Evolutionary conservation across 2,113 vertebrate species (phyloP), one percentile per base, ranked within the genome.

Genomic region (Echinops telfairi): DNA sequence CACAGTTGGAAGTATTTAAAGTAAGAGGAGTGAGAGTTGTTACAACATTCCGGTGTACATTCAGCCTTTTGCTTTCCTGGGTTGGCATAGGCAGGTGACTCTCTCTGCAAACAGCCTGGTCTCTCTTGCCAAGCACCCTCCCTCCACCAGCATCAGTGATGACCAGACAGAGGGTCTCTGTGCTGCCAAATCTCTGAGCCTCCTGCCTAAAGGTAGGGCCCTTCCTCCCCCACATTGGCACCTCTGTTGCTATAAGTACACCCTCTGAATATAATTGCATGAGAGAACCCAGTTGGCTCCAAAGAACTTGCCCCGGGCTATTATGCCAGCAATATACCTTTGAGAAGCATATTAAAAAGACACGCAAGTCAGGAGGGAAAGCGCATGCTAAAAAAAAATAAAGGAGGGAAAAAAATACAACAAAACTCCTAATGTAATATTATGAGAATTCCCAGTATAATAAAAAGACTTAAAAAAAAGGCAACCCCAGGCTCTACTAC

Each of bases 271-370:
- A 81, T 97, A 98, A 98, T 98, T 98, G 96, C 60, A 88, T 93
- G 94, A 96, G 93, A 97, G 96, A 94, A 97, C 91, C 91, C 57
- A 95, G 97, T 96, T 95, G 97, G 93, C 95, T 97, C 97, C 97
- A 96, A 96, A 97, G 96, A 86, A 94, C 80, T 98, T 97, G 98
- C 98, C 98, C 86, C 29, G 66, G 98, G 98, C 97, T 97, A 97
- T 97, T 98, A 97, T 97, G 97, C 97, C 97, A 98, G 97, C 96
- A 97, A 91, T 97, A 96, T 94, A 97, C 97, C 96, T 98, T 96
- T 86, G 97, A 97, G 97, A 98, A 97, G 89, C 95, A 97, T 94
- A 97, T 98, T 97, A 98, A 98, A 73, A 98, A 97, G 97, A 97
- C 98, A 96, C 94, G 95, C 87, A 79, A 97, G 97, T 98, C 96